Base-by-base conservation (phyloP, 2,113 vertebrate species). In the Rhodinocichla rosea region DNA sequence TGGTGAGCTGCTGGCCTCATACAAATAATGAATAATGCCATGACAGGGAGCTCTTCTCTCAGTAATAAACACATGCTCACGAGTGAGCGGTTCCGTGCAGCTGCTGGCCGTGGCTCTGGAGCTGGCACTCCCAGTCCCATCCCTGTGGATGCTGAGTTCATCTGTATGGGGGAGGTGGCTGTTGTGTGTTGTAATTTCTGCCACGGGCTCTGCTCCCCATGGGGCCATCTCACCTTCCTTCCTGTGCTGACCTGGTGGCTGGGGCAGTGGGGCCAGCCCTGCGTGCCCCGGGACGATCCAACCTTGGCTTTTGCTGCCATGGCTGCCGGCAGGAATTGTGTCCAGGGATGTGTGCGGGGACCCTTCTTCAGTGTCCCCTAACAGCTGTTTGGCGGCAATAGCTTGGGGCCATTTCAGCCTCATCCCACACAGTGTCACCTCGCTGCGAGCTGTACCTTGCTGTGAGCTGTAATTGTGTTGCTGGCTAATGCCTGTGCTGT, bases 291-390 rank as follows among this genome's bases (percentile, higher is more conserved):
- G 30, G 40, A 16, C 8, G 56, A 22, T 44, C 23, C 42, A 9
- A 0, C 52, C 32, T 33, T 0, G 0, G 32, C 37, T 63, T 44
- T 45, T 18, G 21, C 60, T 9, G 11, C 60, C 4, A 0, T 0
- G 3, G 75, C 39, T 50, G 42, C 65, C 5, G 70, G 28, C 59
- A 63, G 80, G 40, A 44, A 30, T 6, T 0, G 2, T 8, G 53
- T 14, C 49, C 2, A 5, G 10, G 65, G 39, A 6, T 7, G 30
- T 3, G 40, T 1, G 39, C 3, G 4, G 65, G 35, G 84, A 37
- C 30, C 47, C n/a, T 70, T 30, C 60, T 5, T 39, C 44, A 28
- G 30, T 49, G 16, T 82, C 53, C 53, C 47, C n/a, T 14, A n/a
- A 6, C 47, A 77, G 87, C 78, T 68, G 57, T 52, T 18, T 67